Percentiles rank a stretch among this genome's conserved stretches.
phyloP scores from a whole-genome alignment of 2,797 vertebrate species.

The Dendrocincla fuliginosa region DNA sequence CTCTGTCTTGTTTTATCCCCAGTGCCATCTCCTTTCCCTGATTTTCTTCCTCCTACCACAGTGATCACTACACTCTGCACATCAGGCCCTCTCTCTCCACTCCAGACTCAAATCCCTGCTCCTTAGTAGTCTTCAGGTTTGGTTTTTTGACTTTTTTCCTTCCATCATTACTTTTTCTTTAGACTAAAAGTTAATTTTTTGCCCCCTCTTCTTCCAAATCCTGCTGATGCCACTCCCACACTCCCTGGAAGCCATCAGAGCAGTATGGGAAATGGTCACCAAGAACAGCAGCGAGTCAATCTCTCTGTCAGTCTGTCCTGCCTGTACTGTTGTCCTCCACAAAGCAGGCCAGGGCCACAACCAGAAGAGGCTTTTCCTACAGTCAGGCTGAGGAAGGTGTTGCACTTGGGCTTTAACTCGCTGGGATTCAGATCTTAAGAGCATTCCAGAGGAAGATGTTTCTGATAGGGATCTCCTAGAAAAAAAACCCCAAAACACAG shows the following conservation, averaged over 20 bases:
- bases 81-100: background rate
- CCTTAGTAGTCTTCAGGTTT: background rate
- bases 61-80: background rate
- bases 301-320: background rate
- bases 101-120: background rate
- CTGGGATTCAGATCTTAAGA: background rate
- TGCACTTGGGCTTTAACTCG: background rate
- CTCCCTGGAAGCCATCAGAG: background rate
- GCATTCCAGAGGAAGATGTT: background rate
- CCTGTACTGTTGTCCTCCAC: background rate
- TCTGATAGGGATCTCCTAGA: background rate
- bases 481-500: background rate
- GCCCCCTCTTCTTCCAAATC: background rate
- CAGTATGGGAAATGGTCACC: background rate
- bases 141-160: background rate
- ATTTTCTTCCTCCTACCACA: background rate
- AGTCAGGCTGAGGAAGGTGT: background rate
- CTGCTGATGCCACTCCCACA: fast-evolving
- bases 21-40: background rate
- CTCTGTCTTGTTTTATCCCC: background rate
- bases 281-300: background rate
- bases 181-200: background rate
- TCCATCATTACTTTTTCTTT: background rate
- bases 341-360: background rate
- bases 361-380: background rate